Evolutionary conservation across 2,888 invertebrate species (phyloP).

Genomic region (Rhaphigaster nebulosa): DNA sequence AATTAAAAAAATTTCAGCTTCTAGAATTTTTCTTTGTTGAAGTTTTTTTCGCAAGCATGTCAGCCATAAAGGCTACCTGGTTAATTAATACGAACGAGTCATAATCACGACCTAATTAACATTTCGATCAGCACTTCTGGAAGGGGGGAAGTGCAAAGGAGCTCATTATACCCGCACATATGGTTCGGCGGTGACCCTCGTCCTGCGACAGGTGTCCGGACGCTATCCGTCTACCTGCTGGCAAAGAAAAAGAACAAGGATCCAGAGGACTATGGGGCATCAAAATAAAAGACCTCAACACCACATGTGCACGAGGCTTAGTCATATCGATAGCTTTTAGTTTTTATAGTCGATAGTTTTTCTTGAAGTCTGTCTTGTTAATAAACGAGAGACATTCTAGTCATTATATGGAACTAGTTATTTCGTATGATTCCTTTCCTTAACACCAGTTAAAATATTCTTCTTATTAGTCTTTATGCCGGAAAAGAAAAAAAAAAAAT

Average conservation of each 20-base stretch:
- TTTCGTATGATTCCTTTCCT: background rate
- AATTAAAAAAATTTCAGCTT: background rate
- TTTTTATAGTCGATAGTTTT: background rate
- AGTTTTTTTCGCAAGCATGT: no score
- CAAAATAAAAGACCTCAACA: background rate
- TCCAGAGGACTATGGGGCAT: background rate
- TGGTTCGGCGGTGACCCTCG: background rate
- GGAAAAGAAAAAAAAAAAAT: no score
- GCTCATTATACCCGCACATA: background rate
- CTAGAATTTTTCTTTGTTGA: background rate
- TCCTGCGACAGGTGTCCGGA: background rate
- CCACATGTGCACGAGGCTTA: background rate
- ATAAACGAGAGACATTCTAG: background rate
- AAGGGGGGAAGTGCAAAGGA: background rate
- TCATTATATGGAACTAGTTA: background rate
- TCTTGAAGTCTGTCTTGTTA: background rate
- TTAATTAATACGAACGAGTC: background rate
- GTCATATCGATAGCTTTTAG: background rate
- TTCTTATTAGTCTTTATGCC: background rate
- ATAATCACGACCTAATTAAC: slow-evolving; percentile 27
- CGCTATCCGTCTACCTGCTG: background rate
- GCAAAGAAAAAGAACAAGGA: background rate
- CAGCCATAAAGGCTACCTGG: no score
- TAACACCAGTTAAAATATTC: background rate
- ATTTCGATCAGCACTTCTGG: background rate